Evolutionary conservation across 2,113 vertebrate species (phyloP).

Genomic region (Myrmecophaga tridactyla): DNA sequence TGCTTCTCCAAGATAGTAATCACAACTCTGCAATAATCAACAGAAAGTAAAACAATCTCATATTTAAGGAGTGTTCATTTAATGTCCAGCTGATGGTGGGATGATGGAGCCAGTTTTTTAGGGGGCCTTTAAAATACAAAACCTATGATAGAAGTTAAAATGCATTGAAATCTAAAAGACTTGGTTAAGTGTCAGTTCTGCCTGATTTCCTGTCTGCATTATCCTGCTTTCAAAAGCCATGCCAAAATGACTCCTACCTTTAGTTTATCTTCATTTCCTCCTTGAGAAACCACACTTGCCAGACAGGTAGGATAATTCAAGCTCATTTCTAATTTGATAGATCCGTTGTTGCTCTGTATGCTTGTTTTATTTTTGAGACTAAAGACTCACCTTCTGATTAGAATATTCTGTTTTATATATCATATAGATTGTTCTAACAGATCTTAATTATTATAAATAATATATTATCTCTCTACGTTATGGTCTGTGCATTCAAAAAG

Average conservation of each 20-base stretch:
- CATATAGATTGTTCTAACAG: not conserved
- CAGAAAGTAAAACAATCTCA: not conserved
- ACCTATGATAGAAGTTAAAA: not conserved
- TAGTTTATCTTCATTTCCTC: not conserved
- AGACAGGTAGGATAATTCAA: not conserved
- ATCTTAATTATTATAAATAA: not conserved
- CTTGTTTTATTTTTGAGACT: not conserved
- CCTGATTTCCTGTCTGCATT: not conserved
- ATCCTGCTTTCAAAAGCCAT: not conserved
- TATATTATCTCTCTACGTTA: not conserved
- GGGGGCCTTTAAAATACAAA: not conserved
- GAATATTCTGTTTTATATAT: not conserved
- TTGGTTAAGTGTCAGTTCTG: not conserved
- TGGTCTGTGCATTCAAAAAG: not conserved
- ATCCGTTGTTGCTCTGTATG: not conserved
- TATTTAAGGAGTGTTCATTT: not conserved
- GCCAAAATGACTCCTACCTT: not conserved
- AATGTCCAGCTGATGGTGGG: not conserved
- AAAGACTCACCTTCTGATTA: not conserved
- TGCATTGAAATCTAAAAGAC: not conserved
- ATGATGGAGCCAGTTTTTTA: not conserved
- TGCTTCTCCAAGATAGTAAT: not conserved
- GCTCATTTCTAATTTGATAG: not conserved
- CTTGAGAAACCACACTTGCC: not conserved
- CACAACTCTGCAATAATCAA: not conserved